Evolutionary conservation across 2,797 vertebrate species (phyloP), one percentile per base, ranked within the genome.

Genomic region (Onychomys torridus): DNA sequence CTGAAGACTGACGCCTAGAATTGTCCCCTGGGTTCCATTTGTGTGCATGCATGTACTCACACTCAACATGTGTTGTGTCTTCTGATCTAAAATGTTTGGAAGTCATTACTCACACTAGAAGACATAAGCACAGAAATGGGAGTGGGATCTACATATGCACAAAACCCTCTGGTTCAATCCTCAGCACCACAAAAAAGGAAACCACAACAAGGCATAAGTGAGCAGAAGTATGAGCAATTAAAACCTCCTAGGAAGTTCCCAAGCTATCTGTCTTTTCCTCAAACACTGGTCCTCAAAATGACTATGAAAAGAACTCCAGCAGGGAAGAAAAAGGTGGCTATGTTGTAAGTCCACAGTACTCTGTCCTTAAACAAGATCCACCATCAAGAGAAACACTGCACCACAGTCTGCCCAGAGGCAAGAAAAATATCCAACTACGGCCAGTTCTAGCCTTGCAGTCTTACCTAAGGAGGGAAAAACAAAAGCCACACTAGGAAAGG

Each of bases 31-130:
- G 6, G 55, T 61, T 82, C 52, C 55, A 40, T 37, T 25, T 57
- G 55, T 40, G 27, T 2, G n/a, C 11, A 43, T 75, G 11, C 73
- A 75, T 37, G 11, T 21, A 73, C 34, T 37, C 34, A 81, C 55
- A 61, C 5, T 65, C 34, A 40, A 34, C 29, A 67, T 34, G 52
- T 69, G 23, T 17, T 55, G 55, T 17, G 55, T 76, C 46, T 37
- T 37, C 88, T 11, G 76, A 75, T 57, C 37, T 34, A 88, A 95
- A 95, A 91, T 46, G 57, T 40, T 82, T 91, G 12, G n/a, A 88
- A 82, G 37, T 32, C 9, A 40, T 37, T 23, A 82, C 37, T 83
- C 37, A 29, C 17, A 92, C 27, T 37, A 67, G 57, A 91, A 75
- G 57, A 12, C 43, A 61, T 40, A 65, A 84, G 37, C n/a, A 65